Base-by-base conservation (phyloP, 2,888 invertebrate genomes). In the Drosophila merina region DNA sequence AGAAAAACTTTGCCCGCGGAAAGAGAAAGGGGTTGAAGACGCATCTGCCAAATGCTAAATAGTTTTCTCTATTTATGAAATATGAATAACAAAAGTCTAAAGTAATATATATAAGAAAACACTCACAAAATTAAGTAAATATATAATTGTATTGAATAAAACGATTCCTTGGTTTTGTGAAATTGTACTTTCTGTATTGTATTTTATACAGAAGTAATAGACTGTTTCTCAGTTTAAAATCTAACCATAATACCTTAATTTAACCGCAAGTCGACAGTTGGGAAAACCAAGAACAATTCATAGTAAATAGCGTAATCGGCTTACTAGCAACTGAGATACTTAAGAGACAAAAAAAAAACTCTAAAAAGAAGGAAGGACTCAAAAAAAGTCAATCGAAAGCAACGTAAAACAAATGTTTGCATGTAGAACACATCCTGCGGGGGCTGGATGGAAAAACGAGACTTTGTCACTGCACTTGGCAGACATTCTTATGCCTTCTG, bases 351-450 rank as follows among this genome's bases (percentile, higher is more conserved):
- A 20, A 26, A 42, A 42, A 42, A 20, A 10, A 8, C 45, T 25
- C 20, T 42, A 26, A 36, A 30, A 14, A 5, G 10, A 42, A 28
- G 4, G 6, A 20, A 49, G 20, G 20, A 20, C 20, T 20, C 20
- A 60, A 49, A 28, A 42, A 28, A 36, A 48, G 49, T 26, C 33
- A 40, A 36, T 8, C 6, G 9, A 20, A 8, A 10, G 20, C 33
- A 58, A 28, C 49, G 52, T 45, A 69, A 75, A 57, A 57, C 54
- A 68, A 79, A 62, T 63, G 73, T 67, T 70, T 70, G 56, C 57
- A 50, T 45, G 42, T 42, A 47, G 54, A 47, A 54, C 49, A 55
- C 14, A 31, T 7, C 14, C 8, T 45, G 10, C 36, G 7, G 49
- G 14, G 9, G 25, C 6, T 44, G 36, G 36, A 14, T 7, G n/a